phyloP scores from a whole-genome alignment of 2,797 vertebrate genomes.

The Aythya fuligula region DNA sequence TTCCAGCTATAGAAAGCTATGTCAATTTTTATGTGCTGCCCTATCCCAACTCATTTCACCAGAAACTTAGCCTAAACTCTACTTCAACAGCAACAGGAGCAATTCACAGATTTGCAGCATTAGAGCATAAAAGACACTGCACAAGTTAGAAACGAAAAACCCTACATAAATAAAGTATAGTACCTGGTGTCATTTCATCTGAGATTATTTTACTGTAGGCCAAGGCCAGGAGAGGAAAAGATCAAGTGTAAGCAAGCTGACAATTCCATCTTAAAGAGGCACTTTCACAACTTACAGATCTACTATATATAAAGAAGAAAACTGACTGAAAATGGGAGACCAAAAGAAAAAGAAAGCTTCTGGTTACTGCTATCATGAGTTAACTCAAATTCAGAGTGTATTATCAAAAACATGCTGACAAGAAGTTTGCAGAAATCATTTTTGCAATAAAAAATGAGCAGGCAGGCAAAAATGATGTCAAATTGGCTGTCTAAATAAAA shows the following conservation, averaged over 20 bases:
- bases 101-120: neutral
- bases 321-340: neutral
- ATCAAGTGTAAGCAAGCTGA: neutral
- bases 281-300: neutral
- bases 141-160: neutral
- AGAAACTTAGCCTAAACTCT: neutral
- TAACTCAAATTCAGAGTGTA: neutral
- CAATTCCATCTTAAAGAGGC: neutral
- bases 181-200: neutral
- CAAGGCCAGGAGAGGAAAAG: neutral
- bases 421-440: neutral
- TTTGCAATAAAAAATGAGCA: neutral
- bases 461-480: neutral
- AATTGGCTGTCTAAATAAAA: neutral
- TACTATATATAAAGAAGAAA: neutral
- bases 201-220: neutral
- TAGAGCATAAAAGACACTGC: fast-evolving
- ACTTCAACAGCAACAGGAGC: neutral
- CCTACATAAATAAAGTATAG: neutral
- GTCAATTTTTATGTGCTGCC: neutral
- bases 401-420: neutral
- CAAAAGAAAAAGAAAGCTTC: neutral
- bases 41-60: neutral
- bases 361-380: neutral
- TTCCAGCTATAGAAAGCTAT: neutral